Base-by-base conservation (phyloP, 2,113 vertebrate species). In the Gobius niger region DNA sequence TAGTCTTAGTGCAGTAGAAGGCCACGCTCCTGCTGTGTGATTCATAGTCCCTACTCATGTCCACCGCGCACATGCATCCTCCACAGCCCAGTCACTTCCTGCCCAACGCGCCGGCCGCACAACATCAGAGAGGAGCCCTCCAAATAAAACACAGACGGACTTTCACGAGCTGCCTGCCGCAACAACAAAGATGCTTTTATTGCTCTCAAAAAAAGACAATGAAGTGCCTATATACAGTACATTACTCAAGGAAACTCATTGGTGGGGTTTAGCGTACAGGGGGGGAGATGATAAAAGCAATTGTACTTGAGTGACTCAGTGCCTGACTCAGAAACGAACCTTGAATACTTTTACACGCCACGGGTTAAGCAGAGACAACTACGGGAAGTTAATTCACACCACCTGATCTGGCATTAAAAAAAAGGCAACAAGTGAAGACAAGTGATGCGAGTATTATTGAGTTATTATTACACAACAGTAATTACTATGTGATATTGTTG, bases 21-120 rank as follows among this genome's bases (percentile, higher is more conserved):
- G 47, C 60, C 71, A 62, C 46, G 68, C 65, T 70, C 50, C 65
- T 63, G 60, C 63, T 15, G 19, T 47, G 65, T 85, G 86, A 88
- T 84, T 87, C 85, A 91, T 18, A 11, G 62, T 24, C 49, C 40
- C 63, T 70, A 76, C 63, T 85, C 85, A 83, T 81, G 61, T 60
- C 57, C 34, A 40, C 60, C 68, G 53, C 64, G 5, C 65, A 64
- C 69, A 50, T 6, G 47, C 70, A 67, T 70, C 75, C 75, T 73
- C 70, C 73, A 63, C 49, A 40, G 63, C 9, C 64, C n/a, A 81
- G 76, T 82, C 83, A 89, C 77, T 81, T 89, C 88, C 88, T 86
- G 87, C 80, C 67, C 74, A 24, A 62, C 64, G 67, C 63, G 40
- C 59, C 79, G 80, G 81, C 78, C 68, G 24, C 77, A 70, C 52